Evolutionary conservation across 1,140 invertebrate genomes (phyloP), one percentile per base, ranked within the genome.

Genomic region (Eumeta japonica): DNA sequence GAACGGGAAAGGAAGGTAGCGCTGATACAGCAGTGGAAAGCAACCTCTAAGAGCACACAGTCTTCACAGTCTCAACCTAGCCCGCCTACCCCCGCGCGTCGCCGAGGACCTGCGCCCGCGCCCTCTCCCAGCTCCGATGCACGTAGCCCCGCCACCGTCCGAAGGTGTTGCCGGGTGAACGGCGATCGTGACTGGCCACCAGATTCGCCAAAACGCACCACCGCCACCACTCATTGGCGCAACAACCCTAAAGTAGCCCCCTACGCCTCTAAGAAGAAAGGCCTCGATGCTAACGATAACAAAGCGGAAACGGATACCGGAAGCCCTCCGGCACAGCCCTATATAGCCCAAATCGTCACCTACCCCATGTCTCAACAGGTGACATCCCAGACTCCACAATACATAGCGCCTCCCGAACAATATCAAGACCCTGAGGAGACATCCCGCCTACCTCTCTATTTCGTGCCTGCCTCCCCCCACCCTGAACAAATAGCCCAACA

Each of bases 1-100:
- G 82, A 84, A 56, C 71, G 75, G 40, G 79, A 79, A 39, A 62
- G 81, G 38, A 62, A 81, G 43, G 73, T 75, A 46, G 66, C 76
- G 16, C 54, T 84, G 20, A 73, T 83, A 35, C 78, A 81, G 41
- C 76, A 83, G 53, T 84, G 82, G 82, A 77, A 81, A 17, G 81
- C 81, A 15, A 77, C 79, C 2, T 83, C 81, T 19, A 57, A 77
- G 18, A 75, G 78, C 9, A 74, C 57, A 12, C 65, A 63, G 32
- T 66, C 67, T 10, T 37, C 20, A 3, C 42, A 13, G 11, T 16
- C 31, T 2, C 37, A 37, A 18, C 30, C 39, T 28, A 39, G 27
- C 18, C 33, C 39, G 11, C 30, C 36, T 37, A 41, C 37, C 29
- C 20, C 15, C 13, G 35, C 19, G 20, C 53, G 62, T 61, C 2